Evolutionary conservation across 2,113 vertebrate species (phyloP), one percentile per base, ranked within the genome.

Genomic region (Oxyruncus cristatus): DNA sequence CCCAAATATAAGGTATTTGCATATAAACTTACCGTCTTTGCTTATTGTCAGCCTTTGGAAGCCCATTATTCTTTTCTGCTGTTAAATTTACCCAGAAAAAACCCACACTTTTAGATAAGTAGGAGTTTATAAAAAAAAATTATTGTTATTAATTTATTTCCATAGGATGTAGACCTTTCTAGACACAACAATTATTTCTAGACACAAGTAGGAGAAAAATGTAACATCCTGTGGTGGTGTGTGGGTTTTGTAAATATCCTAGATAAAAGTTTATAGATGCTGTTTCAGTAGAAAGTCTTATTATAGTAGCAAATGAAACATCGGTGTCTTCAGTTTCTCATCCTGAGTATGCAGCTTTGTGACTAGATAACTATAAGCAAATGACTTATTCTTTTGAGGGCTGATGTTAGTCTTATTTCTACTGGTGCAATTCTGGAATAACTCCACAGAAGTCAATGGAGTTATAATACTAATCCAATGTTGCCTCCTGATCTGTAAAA

Each of bases 131-230:
- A 8, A 86, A 83, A 96, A 96, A 93, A 88, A 95, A 88, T 72
- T 62, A 52, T 83, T 96, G 50, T 73, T 92, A 46, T 93, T 97
- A 70, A 92, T 97, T 97, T 95, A 63, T 89, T 96, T 97, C 96
- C 81, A 70, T 52, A 63, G 68, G 55, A 92, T 50, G 6, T 53
- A 88, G 86, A 83, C 71, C 87, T 97, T 96, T 88, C 84, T 59
- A 55, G 78, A 79, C 46, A 73, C 53, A 8, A 90, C 82, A 96
- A 73, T 67, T 77, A 63, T 82, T 95, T 92, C 62, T 56, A 35
- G 42, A 94, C 46, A 86, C 9, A 44, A 73, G 35, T 33, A 47
- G 84, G 42, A 95, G 50, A 47, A 50, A 44, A 87, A 50, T 62
- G 58, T 17, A 81, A 72, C 65, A 89, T 93, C 86, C 62, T 28